Conservation (phyloP, 2,888 invertebrate genomes). For the Lasioglossum villosulum region DNA sequence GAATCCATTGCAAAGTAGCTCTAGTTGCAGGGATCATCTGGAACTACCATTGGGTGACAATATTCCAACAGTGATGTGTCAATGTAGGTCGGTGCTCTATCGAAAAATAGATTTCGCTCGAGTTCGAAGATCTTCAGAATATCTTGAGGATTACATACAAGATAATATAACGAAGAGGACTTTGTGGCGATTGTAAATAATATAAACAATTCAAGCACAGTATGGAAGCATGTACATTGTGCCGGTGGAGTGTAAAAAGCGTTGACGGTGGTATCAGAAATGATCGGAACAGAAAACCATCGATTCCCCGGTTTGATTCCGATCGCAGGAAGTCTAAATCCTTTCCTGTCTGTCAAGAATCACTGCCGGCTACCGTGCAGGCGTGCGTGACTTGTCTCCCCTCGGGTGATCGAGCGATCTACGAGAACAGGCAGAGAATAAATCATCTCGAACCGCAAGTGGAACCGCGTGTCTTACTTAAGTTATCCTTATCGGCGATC, state of each 20-base stretch:
- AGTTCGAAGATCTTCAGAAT: not conserved
- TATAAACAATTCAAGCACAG: not conserved
- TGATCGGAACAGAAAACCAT: not conserved
- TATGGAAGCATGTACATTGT: not conserved
- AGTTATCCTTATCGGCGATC: conserved; percentile 7
- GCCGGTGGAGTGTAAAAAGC: not conserved
- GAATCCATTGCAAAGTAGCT: not conserved
- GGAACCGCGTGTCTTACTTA: not conserved
- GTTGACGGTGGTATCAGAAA: not conserved
- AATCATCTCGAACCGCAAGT: conserved; percentile 47
- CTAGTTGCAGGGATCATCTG: not conserved
- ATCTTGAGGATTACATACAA: not conserved
- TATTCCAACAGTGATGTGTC: not conserved
- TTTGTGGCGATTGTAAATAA: not conserved
- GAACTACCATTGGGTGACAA: not conserved
- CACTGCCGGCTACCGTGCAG: not conserved
- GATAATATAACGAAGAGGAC: not conserved
- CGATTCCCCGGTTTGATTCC: not conserved
- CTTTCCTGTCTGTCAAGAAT: conserved; percentile 7
- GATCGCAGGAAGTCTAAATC: conserved; percentile 5
- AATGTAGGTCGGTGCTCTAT: not conserved
- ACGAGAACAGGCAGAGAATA: conserved; percentile 52
- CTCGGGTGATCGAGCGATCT: conserved; percentile 36
- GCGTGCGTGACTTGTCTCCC: conserved; percentile 2
- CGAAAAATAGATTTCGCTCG: not conserved